Conservation (phyloP, 2,113 vertebrate species). For the Ctenodactylus gundi region DNA sequence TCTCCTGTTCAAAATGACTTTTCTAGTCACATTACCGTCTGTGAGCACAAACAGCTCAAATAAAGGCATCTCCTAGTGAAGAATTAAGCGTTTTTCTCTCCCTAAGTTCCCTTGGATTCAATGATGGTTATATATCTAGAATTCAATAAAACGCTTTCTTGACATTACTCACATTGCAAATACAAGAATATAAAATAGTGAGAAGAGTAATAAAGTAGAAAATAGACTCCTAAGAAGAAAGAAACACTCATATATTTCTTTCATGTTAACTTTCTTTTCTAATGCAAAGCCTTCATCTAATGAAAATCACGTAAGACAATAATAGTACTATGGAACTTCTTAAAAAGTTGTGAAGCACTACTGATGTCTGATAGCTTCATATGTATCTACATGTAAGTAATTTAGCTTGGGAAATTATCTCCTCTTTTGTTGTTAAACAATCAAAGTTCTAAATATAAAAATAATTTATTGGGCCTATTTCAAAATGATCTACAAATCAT, state of each 20-base stretch:
- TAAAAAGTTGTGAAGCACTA: not conserved
- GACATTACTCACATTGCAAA: not conserved
- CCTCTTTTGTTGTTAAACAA: not conserved
- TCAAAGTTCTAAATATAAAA: not conserved
- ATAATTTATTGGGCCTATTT: not conserved
- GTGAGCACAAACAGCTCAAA: not conserved
- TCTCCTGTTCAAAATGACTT: conserved; percentile 5
- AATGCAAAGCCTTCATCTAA: not conserved
- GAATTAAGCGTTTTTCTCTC: not conserved
- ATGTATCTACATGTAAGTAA: not conserved
- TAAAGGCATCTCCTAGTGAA: not conserved
- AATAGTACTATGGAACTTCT: not conserved
- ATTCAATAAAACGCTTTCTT: conserved; percentile 19
- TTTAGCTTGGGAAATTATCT: not conserved
- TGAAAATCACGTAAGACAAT: not conserved
- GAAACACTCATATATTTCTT: not conserved
- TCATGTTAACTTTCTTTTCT: not conserved
- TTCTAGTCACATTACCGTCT: conserved; percentile 16
- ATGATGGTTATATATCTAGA: not conserved
- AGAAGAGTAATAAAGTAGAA: not conserved
- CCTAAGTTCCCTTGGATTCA: not conserved
- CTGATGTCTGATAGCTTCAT: not conserved
- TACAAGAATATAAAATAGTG: not conserved
- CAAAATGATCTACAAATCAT: not conserved
- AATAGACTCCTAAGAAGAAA: not conserved